A percentile compares a stretch with the other conserved stretches of the same genome.
Conservation (phyloP, 2,888 invertebrate genomes). For the Brenthis daphne region DNA sequence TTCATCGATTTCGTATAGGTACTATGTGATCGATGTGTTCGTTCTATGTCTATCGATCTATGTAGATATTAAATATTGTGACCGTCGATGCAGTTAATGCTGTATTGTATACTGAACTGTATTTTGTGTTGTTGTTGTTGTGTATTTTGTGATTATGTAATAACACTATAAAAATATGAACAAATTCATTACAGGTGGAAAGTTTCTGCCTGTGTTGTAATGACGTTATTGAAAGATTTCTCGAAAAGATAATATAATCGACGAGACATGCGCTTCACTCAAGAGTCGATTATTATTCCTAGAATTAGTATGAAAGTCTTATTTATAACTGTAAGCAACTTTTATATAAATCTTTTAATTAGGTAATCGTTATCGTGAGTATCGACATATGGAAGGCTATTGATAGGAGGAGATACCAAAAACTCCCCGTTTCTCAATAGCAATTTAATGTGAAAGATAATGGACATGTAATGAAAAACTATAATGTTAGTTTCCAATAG, state of each 20-base stretch:
- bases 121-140: too few species aligned
- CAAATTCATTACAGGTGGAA: neutral
- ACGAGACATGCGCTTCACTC: constrained; percentile 19
- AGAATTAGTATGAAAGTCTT: constrained; percentile 10
- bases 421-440: constrained; percentile 4
- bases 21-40: too few species aligned
- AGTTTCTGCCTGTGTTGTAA: constrained; percentile 13
- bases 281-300: constrained; percentile 13
- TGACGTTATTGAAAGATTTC: constrained; percentile 18
- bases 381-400: neutral
- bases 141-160: neutral
- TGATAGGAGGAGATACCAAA: constrained; percentile 3
- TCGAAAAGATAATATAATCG: constrained; percentile 16
- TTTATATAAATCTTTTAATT: constrained; percentile 4
- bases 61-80: too few species aligned
- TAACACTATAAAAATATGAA: neutral
- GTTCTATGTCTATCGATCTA: too few species aligned
- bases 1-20: too few species aligned
- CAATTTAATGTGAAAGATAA: too few species aligned
- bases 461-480: too few species aligned
- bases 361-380: constrained; percentile 12
- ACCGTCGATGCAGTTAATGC: neutral
- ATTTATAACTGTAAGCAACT: constrained; percentile 11
- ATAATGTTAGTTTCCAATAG: too few species aligned
- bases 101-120: neutral